Conservation (phyloP, 1,140 invertebrate genomes). For the Hylaeus volcanicus region DNA sequence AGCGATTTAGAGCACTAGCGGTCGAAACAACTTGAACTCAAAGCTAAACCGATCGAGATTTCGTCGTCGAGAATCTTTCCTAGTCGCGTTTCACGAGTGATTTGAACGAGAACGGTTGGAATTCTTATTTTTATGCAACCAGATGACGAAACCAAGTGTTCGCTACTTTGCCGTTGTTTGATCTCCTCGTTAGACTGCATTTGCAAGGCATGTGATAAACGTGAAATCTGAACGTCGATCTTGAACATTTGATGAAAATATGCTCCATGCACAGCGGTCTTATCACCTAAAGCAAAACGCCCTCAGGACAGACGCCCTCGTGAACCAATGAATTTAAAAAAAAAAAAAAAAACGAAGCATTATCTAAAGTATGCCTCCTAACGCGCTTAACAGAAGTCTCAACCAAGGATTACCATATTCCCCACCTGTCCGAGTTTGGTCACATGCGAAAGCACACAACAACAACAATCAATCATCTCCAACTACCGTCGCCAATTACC, state of each 20-base stretch:
- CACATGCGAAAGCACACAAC: background rate
- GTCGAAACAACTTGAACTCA: too few species aligned
- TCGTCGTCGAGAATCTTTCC: background rate
- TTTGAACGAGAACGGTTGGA: background rate
- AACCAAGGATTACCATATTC: too few species aligned
- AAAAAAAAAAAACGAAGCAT: too few species aligned
- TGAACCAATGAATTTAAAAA: too few species aligned
- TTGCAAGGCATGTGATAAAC: background rate
- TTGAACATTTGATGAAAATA: too few species aligned
- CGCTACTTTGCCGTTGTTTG: conserved; percentile 10
- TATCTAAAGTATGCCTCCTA: too few species aligned
- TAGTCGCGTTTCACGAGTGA: background rate
- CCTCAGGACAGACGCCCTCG: too few species aligned
- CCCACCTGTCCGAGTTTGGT: too few species aligned
- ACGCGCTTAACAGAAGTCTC: too few species aligned
- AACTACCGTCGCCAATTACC: conserved; percentile 20
- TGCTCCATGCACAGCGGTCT: too few species aligned
- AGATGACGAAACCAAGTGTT: background rate
- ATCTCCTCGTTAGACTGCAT: conserved; percentile 2
- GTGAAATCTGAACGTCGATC: background rate
- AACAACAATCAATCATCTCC: conserved; percentile 22
- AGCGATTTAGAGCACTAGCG: too few species aligned
- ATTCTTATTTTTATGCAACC: conserved; percentile 7
- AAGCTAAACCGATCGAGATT: background rate
- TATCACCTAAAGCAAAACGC: too few species aligned